Evolutionary conservation across 2,888 invertebrate species (phyloP).

Genomic region (Oeneis ivallda): DNA sequence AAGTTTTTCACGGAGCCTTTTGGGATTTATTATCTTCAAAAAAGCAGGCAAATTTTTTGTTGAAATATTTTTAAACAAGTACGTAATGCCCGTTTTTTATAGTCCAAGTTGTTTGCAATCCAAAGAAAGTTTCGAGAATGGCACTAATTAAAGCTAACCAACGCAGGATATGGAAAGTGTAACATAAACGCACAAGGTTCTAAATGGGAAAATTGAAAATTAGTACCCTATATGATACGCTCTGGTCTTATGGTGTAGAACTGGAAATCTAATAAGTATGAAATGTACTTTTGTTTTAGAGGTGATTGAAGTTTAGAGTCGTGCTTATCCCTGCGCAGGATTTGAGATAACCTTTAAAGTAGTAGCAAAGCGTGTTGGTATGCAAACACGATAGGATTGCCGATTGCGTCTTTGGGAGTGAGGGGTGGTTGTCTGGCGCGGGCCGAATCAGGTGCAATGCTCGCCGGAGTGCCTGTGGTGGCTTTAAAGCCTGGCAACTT

Average conservation of each 20-base stretch:
- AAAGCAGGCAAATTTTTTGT: background rate
- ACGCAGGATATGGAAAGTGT: slow-evolving; percentile 1
- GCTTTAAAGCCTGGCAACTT: slow-evolving; percentile 25
- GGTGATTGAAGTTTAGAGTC: background rate
- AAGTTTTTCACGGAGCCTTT: background rate
- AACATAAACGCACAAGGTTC: background rate
- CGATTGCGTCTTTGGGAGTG: slow-evolving; percentile 50
- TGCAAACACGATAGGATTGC: slow-evolving; percentile 39
- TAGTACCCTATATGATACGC: too few relatives aligned
- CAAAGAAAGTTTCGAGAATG: slow-evolving; percentile 8
- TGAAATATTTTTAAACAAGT: background rate
- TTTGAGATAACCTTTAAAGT: slow-evolving; percentile 1
- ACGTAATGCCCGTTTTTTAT: background rate
- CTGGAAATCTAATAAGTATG: background rate
- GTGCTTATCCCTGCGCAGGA: background rate
- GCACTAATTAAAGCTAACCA: slow-evolving; percentile 8
- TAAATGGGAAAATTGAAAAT: slow-evolving; percentile 8
- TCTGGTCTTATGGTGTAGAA: too few relatives aligned
- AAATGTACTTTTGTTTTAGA: background rate
- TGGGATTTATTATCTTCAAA: background rate
- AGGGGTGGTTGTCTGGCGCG: slow-evolving; percentile 54
- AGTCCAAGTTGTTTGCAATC: background rate
- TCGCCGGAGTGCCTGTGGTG: slow-evolving; percentile 47
- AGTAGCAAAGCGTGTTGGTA: slow-evolving; percentile 12
- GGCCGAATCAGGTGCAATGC: slow-evolving; percentile 70